Conservation (phyloP, 2,113 vertebrate species). For the Zosterops hypoxanthus region DNA sequence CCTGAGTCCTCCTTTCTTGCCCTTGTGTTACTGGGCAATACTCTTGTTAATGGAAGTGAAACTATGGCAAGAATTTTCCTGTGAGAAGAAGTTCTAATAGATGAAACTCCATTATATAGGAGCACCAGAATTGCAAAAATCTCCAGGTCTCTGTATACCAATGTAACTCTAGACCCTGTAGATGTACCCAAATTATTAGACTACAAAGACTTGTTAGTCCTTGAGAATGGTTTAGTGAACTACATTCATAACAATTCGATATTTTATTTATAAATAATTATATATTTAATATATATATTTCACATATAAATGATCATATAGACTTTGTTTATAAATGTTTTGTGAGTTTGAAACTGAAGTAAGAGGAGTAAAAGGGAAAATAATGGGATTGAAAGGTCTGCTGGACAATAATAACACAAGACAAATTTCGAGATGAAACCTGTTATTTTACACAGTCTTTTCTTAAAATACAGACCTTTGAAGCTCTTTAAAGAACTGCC, state of each 20-base stretch:
- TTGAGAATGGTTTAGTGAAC: neutral
- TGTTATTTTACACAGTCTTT: neutral
- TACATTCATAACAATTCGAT: neutral
- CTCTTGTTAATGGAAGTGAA: neutral
- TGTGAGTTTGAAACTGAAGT: neutral
- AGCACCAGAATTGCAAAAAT: neutral
- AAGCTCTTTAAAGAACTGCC: neutral
- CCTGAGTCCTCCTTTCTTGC: neutral
- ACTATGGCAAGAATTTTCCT: neutral
- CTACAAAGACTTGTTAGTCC: neutral
- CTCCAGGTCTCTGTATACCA: neutral
- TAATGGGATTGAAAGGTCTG: neutral
- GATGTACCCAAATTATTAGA: neutral
- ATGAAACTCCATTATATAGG: neutral
- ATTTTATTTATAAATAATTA: neutral
- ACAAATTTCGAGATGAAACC: neutral
- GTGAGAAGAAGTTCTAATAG: neutral
- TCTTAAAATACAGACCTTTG: neutral
- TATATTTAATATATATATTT: neutral
- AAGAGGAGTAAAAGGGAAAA: neutral
- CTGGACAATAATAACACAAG: neutral
- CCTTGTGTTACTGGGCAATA: neutral
- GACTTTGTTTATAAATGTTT: neutral
- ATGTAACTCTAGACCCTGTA: neutral
- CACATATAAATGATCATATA: neutral